Percentiles rank a stretch among this genome's conserved stretches.
Evolutionary conservation across 2,113 vertebrate species (phyloP).

Genomic region (Redunca redunca): DNA sequence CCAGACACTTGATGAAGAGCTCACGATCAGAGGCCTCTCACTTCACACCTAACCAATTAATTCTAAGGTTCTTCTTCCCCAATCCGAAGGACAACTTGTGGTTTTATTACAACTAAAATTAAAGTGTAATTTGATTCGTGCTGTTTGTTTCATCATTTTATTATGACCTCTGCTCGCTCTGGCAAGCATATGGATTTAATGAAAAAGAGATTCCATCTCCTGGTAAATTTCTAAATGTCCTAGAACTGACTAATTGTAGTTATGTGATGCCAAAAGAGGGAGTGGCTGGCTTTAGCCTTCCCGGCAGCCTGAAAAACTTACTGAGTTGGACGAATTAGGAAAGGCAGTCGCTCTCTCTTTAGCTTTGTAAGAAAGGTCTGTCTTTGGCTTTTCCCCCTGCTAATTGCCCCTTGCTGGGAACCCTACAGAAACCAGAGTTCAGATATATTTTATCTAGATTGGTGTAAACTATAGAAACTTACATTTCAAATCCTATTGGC

Average conservation of each 20-base stretch:
- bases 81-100: not conserved
- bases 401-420: not conserved
- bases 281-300: not conserved
- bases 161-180: not conserved
- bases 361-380: not conserved
- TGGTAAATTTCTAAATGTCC: not conserved
- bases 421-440: not conserved
- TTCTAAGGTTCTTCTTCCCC: not conserved
- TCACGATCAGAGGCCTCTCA: not conserved
- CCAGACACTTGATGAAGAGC: not conserved
- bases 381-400: not conserved
- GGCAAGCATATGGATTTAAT: not conserved
- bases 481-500: not conserved
- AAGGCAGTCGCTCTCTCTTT: accelerated
- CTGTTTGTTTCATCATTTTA: not conserved
- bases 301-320: not conserved
- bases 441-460: too few species aligned
- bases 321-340: not conserved
- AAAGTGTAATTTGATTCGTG: not conserved
- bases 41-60: not conserved
- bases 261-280: not conserved
- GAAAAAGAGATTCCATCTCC: not conserved
- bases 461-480: not conserved
- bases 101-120: not conserved
- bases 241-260: not conserved